phyloP scores from a whole-genome alignment of 2,113 vertebrate species.

The Pachyramphus minor region DNA sequence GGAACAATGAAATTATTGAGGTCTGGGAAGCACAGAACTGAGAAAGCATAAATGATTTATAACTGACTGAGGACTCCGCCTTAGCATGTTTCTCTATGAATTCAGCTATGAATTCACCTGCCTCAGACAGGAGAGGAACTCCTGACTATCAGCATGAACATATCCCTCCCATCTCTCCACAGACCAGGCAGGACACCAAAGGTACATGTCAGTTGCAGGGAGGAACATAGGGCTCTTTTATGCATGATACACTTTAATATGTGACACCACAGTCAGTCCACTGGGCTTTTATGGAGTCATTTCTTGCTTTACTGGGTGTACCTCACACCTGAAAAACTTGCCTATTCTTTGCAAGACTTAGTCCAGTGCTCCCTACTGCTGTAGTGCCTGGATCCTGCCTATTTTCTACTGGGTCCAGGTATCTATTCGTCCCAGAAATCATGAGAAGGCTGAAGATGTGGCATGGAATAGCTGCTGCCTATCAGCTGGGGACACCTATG shows the following conservation, averaged over 20 bases:
- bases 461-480: neutral
- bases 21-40: neutral
- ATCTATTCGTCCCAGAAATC: neutral
- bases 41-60: constrained; percentile 13
- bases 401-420: neutral
- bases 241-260: neutral
- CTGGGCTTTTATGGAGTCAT: neutral
- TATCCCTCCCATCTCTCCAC: rapidly evolving
- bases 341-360: neutral
- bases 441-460: neutral
- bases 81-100: neutral
- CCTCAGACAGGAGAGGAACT: neutral
- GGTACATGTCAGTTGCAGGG: neutral
- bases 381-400: neutral
- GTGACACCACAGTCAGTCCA: rapidly evolving
- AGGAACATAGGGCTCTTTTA: neutral
- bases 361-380: neutral
- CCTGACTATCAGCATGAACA: neutral
- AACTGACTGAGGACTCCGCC: neutral
- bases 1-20: neutral
- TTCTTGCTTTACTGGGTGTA: neutral
- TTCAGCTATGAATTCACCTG: neutral
- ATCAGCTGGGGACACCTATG: neutral
- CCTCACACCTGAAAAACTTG: neutral
- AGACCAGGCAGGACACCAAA: neutral